Conservation (phyloP, 2,888 invertebrate species). For the Pemphredon lugubris region DNA sequence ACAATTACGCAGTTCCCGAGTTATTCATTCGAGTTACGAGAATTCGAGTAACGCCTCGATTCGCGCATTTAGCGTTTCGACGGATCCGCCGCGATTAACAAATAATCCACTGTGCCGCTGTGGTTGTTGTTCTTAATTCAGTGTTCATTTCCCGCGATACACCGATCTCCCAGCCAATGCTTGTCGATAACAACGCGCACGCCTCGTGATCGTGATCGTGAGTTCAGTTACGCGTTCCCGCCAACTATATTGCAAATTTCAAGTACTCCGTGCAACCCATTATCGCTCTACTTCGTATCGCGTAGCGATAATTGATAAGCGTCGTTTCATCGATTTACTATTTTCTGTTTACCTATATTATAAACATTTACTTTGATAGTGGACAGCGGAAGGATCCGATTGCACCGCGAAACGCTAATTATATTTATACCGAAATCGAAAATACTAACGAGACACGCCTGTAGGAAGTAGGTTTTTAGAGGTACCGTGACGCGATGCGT, state of each 20-base stretch:
- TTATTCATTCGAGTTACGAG: slow-evolving; percentile 21
- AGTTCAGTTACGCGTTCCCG: slow-evolving; percentile 10
- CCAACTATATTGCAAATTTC: background rate
- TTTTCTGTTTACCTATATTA: no score
- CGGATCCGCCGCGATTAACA: slow-evolving; percentile 26
- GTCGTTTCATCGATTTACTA: background rate
- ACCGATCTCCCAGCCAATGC: slow-evolving; percentile 7
- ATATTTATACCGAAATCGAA: no score
- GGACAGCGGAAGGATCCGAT: background rate
- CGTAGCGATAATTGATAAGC: background rate
- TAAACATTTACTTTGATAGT: no score
- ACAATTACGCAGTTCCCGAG: slow-evolving; percentile 21
- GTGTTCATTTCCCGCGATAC: slow-evolving; percentile 33
- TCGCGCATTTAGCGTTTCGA: background rate
- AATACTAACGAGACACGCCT: no score
- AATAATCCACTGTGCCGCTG: no score
- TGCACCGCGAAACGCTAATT: no score
- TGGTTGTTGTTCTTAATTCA: slow-evolving; percentile 39
- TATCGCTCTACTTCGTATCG: slow-evolving; percentile 9
- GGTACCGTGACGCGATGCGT: no score
- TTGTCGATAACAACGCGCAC: slow-evolving; percentile 39
- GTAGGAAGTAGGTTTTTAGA: no score
- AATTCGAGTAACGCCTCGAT: slow-evolving; percentile 16
- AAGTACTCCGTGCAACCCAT: background rate
- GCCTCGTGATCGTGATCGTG: slow-evolving; percentile 54